These are phyloP conservation scores for Lithodes maja DNA, from an alignment of 2,888 invertebrate genomes.

Conservation along the genomic window DNA sequence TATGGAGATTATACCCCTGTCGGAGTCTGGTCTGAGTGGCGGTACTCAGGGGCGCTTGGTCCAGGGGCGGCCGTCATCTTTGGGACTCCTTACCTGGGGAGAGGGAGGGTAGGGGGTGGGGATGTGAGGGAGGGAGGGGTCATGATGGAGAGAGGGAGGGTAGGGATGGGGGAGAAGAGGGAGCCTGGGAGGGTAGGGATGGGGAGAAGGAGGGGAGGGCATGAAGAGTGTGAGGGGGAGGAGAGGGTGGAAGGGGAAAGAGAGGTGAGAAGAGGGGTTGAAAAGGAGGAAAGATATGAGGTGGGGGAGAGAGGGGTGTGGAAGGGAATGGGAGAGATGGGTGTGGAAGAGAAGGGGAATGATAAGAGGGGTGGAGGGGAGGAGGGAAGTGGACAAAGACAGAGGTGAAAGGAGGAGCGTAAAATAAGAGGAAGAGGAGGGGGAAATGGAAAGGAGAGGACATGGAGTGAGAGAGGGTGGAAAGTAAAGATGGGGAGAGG, in stretches of 20 bases:
- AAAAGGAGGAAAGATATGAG: background rate
- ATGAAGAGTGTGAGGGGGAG: background rate
- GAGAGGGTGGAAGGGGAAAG: background rate
- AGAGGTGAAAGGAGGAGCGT: background rate
- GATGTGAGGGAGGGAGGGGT: background rate
- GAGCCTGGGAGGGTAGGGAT: background rate
- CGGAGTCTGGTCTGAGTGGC: background rate
- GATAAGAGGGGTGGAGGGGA: background rate
- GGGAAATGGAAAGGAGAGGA: background rate
- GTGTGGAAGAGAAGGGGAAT: background rate
- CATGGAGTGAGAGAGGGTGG: background rate
- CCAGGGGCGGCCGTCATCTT: too few species aligned
- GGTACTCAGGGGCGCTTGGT: slow-evolving; percentile 18
- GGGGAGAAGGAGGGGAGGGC: background rate
- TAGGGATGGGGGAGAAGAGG: background rate
- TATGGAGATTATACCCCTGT: slow-evolving; percentile 35
- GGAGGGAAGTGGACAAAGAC: background rate
- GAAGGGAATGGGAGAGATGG: background rate
- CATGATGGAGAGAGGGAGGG: background rate
- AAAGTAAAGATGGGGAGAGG: background rate
- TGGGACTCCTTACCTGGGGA: slow-evolving; percentile 10
- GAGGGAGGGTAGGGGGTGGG: background rate
- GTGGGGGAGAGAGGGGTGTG: background rate
- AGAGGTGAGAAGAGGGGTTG: background rate
- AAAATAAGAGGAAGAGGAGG: background rate